These are phyloP conservation scores for Aplysia californica DNA, from an alignment of 1,140 invertebrate genomes.

Conservation along the genomic window DNA sequence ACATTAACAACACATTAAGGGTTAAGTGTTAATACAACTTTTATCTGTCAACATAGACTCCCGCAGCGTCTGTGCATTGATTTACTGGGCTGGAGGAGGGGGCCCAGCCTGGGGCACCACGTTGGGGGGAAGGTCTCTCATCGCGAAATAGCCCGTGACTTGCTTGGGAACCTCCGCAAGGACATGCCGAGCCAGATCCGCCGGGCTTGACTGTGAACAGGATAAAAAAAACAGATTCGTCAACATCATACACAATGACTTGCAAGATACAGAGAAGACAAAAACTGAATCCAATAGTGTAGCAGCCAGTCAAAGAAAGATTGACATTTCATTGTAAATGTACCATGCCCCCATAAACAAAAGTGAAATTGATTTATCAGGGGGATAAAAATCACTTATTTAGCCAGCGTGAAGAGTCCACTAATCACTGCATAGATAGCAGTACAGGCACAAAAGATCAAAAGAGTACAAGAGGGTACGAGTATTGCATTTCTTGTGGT, in stretches of 20 bases:
- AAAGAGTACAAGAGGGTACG: no score
- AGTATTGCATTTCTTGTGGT: no score
- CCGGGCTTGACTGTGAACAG: slow-evolving; percentile 45
- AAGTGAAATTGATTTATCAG: not conserved
- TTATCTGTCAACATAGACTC: no score
- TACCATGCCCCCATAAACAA: not conserved
- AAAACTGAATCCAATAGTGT: not conserved
- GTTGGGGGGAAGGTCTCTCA: slow-evolving; percentile 41
- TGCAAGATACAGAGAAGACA: not conserved
- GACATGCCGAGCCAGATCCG: slow-evolving; percentile 72
- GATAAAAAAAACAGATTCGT: not conserved
- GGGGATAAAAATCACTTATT: not conserved
- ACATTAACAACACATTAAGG: no score
- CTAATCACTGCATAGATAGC: no score
- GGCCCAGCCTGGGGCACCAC: no score
- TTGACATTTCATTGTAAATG: not conserved
- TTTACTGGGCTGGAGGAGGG: no score
- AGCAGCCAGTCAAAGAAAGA: not conserved
- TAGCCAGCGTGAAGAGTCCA: no score
- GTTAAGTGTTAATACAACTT: no score
- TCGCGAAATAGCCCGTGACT: slow-evolving; percentile 62
- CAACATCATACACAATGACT: not conserved
- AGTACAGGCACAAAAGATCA: no score
- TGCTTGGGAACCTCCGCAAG: slow-evolving; percentile 74
- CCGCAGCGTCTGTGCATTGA: no score